Conservation (phyloP, 2,113 vertebrate genomes). For the Myotis brandtii region DNA sequence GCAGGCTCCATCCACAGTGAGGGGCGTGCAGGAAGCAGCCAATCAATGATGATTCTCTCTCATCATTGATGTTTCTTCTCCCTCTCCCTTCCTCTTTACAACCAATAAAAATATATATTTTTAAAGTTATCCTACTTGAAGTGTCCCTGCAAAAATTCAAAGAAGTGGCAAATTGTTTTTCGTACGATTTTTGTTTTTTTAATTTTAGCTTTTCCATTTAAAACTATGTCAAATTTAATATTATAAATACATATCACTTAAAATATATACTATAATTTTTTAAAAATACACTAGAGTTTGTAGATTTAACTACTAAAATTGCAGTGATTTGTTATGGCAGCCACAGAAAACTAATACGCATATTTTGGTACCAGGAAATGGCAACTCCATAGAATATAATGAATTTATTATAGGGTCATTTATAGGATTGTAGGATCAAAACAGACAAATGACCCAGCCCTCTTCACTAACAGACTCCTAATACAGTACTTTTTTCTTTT, state of each 20-base stretch:
- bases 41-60: too few relatives aligned
- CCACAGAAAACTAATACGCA: neutral
- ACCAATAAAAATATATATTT: too few relatives aligned
- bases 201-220: neutral
- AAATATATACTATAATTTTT: neutral
- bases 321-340: neutral
- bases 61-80: too few relatives aligned
- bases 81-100: too few relatives aligned
- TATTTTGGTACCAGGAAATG: neutral
- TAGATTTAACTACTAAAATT: neutral
- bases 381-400: neutral
- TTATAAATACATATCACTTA: neutral
- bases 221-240: neutral
- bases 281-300: neutral
- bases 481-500: neutral
- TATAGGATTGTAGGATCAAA: neutral
- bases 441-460: neutral
- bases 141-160: neutral
- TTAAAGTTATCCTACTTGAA: neutral
- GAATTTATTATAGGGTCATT: neutral
- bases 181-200: neutral
- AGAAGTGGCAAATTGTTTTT: neutral
- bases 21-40: too few relatives aligned
- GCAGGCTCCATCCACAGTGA: too few relatives aligned
- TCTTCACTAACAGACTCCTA: neutral